A percentile compares a stretch with the other conserved stretches of the same genome.
phyloP scores from a whole-genome alignment of 2,113 vertebrate species.

The Gopherus evgoodei region DNA sequence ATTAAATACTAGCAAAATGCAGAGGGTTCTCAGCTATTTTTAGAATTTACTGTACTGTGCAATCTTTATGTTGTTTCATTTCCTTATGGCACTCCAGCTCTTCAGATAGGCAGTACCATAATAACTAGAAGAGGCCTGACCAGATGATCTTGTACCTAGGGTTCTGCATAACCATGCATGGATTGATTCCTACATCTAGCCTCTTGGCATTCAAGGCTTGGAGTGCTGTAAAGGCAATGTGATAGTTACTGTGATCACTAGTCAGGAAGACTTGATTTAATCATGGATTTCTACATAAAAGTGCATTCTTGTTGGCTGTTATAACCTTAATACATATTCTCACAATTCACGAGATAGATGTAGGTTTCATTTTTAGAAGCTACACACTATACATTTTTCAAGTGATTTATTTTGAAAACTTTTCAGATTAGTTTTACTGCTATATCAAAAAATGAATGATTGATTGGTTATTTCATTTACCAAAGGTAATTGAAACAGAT shows the following conservation, averaged over 20 bases:
- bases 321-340: too few relatives aligned
- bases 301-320: too few relatives aligned
- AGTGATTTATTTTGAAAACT: too few relatives aligned
- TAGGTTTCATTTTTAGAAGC: too few relatives aligned
- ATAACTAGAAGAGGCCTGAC: neutral
- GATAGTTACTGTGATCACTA: neutral
- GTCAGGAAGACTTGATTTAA: too few relatives aligned
- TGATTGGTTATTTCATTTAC: too few relatives aligned
- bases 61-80: neutral
- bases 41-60: conserved; percentile 33
- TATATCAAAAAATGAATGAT: too few relatives aligned
- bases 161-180: neutral
- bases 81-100: neutral
- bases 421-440: too few relatives aligned
- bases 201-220: fast-evolving
- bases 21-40: conserved; percentile 27
- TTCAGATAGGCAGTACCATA: neutral
- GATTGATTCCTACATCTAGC: neutral
- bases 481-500: too few relatives aligned
- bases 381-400: too few relatives aligned
- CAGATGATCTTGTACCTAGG: neutral
- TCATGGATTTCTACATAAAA: too few relatives aligned
- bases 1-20: neutral
- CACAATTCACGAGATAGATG: too few relatives aligned
- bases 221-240: conserved; percentile 7